A percentile compares a stretch with the other conserved stretches of the same genome.
Conservation (phyloP, 1,140 invertebrate species). For the Melanaphis sacchari region DNA sequence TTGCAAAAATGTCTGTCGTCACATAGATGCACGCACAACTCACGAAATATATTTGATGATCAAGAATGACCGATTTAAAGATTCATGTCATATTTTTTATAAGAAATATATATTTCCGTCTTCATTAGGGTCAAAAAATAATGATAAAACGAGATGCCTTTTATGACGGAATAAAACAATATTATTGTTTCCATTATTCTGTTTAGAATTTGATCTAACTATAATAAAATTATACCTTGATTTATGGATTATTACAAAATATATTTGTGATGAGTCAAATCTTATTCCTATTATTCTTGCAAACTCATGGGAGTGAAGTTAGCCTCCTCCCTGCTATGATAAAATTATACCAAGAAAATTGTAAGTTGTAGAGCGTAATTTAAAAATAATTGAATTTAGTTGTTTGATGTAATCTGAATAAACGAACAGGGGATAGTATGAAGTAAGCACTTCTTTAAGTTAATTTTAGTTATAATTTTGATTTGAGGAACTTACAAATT, state of each 20-base stretch:
- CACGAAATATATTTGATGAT: background rate
- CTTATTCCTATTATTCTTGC: background rate
- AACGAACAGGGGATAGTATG: background rate
- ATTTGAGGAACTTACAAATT: background rate
- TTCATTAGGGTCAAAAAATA: too few relatives aligned
- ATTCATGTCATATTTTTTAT: too few relatives aligned
- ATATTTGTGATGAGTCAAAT: background rate
- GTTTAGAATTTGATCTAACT: too few relatives aligned
- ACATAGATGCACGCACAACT: background rate
- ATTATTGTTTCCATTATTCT: background rate
- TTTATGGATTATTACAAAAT: background rate
- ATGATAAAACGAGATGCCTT: background rate
- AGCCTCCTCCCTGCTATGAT: too few relatives aligned
- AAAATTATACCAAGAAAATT: background rate
- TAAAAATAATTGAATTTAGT: background rate
- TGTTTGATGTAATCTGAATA: background rate
- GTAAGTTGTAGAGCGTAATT: background rate
- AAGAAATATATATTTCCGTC: too few relatives aligned
- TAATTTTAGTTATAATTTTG: background rate
- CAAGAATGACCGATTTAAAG: too few relatives aligned
- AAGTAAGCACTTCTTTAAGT: background rate
- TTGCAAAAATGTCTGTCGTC: background rate
- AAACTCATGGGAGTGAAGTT: background rate
- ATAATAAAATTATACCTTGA: too few relatives aligned
- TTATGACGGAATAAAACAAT: background rate